Evolutionary conservation across 2,888 invertebrate species (phyloP).

Genomic region (Scaeva pyrastri): DNA sequence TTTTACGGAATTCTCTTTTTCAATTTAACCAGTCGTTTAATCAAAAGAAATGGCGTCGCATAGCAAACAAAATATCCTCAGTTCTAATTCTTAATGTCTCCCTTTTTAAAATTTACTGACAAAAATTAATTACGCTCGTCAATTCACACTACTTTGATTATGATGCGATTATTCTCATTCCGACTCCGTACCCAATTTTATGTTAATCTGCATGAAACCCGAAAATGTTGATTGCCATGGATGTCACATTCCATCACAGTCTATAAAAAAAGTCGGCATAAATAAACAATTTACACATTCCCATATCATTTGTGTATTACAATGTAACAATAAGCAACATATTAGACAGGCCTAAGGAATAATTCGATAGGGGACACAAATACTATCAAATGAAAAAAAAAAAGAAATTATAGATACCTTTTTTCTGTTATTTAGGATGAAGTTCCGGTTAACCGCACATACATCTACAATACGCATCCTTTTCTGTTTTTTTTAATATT

Average conservation of each 20-base stretch:
- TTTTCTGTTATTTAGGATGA: constrained; percentile 31
- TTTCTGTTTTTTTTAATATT: constrained; percentile 55
- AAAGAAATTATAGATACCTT: constrained; percentile 30
- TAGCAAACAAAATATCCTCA: too few relatives aligned
- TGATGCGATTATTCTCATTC: constrained; percentile 43
- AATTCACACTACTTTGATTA: constrained; percentile 44
- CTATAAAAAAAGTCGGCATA: constrained; percentile 70
- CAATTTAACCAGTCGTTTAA: too few relatives aligned
- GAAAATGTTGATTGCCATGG: constrained; percentile 51
- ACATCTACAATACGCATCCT: constrained; percentile 22
- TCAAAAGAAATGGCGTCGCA: not conserved
- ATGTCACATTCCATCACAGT: constrained; percentile 60
- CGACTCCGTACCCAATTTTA: constrained; percentile 30
- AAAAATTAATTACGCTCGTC: constrained; percentile 22
- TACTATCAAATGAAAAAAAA: constrained; percentile 5
- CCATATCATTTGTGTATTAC: constrained; percentile 58
- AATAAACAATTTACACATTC: constrained; percentile 74
- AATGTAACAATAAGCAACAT: constrained; percentile 26
- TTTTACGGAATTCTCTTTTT: too few relatives aligned
- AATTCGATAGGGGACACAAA: constrained; percentile 65
- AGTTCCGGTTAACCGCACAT: constrained; percentile 76
- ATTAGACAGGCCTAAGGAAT: constrained; percentile 19
- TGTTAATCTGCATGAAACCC: constrained; percentile 31
- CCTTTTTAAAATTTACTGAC: not conserved
- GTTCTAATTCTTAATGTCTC: not conserved